A percentile compares a stretch with the other conserved stretches of the same genome.
phyloP scores from a whole-genome alignment of 2,797 vertebrate species.

The Alexandromys oeconomus region DNA sequence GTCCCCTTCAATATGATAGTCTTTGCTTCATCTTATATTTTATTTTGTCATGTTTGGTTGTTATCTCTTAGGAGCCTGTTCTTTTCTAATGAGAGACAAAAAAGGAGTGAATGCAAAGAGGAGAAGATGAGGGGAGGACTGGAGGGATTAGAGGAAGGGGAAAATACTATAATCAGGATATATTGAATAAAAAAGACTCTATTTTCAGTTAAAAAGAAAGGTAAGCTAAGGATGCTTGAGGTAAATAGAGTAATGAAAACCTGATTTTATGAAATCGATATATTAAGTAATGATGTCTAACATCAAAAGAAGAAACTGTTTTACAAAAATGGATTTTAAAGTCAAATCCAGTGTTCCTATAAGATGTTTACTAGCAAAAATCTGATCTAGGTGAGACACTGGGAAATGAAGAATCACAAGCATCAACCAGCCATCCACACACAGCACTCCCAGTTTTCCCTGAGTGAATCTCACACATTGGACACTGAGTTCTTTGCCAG shows the following conservation, averaged over 20 bases:
- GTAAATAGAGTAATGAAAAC: slow-evolving; percentile 27
- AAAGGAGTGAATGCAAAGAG: neutral
- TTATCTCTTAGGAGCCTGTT: neutral
- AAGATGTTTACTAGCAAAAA: slow-evolving; percentile 26
- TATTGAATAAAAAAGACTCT: neutral
- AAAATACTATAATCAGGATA: neutral
- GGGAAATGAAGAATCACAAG: slow-evolving; percentile 7
- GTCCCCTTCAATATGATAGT: neutral
- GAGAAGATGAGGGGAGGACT: neutral
- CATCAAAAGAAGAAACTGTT: slow-evolving; percentile 43
- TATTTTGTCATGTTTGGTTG: neutral
- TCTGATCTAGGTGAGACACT: slow-evolving; percentile 50
- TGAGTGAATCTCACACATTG: neutral
- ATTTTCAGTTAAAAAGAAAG: neutral
- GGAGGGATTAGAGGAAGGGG: neutral
- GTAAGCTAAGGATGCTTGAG: neutral
- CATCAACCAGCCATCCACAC: neutral
- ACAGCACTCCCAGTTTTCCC: neutral
- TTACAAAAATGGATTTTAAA: slow-evolving; percentile 59
- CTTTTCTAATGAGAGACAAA: neutral
- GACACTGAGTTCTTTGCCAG: neutral
- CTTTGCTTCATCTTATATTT: neutral
- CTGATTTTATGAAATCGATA: slow-evolving; percentile 37
- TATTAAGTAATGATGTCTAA: slow-evolving; percentile 11
- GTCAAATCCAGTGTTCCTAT: slow-evolving; percentile 23